These are phyloP conservation scores for Pachyramphus minor DNA, from an alignment of 2,113 vertebrate genomes.

Conservation along the genomic window DNA sequence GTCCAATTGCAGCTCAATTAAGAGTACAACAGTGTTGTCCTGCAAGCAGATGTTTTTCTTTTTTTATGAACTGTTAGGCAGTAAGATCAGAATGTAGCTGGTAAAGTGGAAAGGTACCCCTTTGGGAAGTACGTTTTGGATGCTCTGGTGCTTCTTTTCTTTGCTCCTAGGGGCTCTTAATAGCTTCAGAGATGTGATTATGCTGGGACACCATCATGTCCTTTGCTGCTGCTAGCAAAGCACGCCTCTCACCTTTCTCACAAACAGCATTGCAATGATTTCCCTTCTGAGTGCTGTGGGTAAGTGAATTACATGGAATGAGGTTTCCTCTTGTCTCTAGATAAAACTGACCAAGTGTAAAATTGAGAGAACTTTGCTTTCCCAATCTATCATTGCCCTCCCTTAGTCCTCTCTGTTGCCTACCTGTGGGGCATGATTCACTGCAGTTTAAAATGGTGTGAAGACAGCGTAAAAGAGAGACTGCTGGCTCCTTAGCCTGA, in stretches of 20 bases:
- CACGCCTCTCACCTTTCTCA: background rate
- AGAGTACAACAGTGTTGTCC: background rate
- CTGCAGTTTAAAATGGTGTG: background rate
- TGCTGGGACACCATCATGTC: background rate
- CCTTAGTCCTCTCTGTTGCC: background rate
- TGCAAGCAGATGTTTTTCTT: background rate
- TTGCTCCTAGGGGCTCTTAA: background rate
- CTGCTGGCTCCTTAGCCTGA: background rate
- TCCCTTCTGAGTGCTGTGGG: slow-evolving; percentile 16
- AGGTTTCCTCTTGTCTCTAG: slow-evolving; percentile 42
- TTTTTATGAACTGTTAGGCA: background rate
- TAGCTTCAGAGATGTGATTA: slow-evolving; percentile 7
- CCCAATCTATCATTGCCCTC: background rate
- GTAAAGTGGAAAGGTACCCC: background rate
- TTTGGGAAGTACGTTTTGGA: background rate
- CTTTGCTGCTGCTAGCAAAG: background rate
- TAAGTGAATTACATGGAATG: slow-evolving; percentile 51
- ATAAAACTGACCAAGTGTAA: slow-evolving; percentile 52
- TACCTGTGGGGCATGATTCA: background rate
- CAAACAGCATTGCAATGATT: slow-evolving; percentile 23
- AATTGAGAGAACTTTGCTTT: slow-evolving; percentile 53
- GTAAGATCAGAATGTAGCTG: background rate
- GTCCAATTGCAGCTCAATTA: background rate
- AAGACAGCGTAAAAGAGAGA: background rate
- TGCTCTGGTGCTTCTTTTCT: background rate